A percentile compares a stretch with the other conserved stretches of the same genome.
These are phyloP conservation scores for Alligator mississippiensis DNA, from an alignment of 2,113 vertebrate species.

Conservation along the genomic window DNA sequence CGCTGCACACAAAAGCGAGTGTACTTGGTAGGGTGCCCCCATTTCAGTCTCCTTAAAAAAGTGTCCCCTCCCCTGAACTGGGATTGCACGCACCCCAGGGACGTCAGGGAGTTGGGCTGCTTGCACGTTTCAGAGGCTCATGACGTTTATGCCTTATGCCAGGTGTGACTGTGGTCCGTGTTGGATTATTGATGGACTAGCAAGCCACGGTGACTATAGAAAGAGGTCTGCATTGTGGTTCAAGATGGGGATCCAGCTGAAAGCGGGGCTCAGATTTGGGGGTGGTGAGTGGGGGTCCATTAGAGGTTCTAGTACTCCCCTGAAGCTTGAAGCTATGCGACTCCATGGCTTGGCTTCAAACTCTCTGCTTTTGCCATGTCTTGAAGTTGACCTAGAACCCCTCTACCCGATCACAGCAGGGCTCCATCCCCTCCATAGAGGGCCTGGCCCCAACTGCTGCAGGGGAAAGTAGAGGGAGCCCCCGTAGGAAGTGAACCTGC, in stretches of 20 bases:
- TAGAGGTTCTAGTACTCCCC: too few species aligned
- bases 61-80: neutral
- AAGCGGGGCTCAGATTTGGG: neutral
- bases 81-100: neutral
- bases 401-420: neutral
- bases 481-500: neutral
- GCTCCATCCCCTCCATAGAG: neutral
- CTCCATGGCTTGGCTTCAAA: too few species aligned
- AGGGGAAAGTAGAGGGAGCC: too few species aligned
- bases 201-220: neutral
- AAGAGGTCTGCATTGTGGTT: neutral
- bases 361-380: too few species aligned
- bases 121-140: too few species aligned
- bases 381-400: neutral
- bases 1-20: neutral
- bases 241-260: neutral
- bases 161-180: neutral
- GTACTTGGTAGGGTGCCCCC: neutral
- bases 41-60: neutral
- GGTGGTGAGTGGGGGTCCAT: too few species aligned
- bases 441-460: too few species aligned
- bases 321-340: too few species aligned
- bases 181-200: neutral
- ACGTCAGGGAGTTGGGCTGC: neutral
- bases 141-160: neutral